phyloP scores from a whole-genome alignment of 1,140 invertebrate species.

The Maniola jurtina region DNA sequence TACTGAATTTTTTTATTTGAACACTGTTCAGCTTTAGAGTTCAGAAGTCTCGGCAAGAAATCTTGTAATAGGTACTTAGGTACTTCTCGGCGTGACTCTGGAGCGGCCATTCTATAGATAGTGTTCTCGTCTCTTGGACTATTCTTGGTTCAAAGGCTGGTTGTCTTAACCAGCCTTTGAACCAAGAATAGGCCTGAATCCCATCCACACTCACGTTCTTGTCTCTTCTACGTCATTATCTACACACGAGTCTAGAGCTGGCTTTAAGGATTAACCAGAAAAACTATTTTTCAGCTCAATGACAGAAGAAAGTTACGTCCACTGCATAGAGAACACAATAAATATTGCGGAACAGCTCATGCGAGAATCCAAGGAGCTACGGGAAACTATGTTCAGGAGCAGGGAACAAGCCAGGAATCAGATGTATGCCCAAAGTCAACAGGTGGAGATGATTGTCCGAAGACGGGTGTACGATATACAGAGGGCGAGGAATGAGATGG shows the following conservation, averaged over 20 bases:
- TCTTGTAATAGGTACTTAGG: no score
- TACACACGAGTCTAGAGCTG: not conserved
- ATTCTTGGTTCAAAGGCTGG: no score
- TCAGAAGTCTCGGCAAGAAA: no score
- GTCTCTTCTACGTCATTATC: no score
- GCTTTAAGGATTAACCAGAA: not conserved
- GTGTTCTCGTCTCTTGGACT: no score
- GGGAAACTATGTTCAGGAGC: slow-evolving; percentile 88
- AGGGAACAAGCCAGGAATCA: slow-evolving; percentile 88
- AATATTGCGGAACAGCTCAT: slow-evolving; percentile 88
- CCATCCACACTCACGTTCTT: no score
- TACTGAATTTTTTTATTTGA: no score
- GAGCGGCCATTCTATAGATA: no score
- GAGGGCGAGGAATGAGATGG: slow-evolving; percentile 89
- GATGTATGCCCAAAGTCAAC: slow-evolving; percentile 87
- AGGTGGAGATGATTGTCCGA: slow-evolving; percentile 89
- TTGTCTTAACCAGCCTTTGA: no score
- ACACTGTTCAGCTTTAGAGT: no score
- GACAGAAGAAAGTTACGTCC: slow-evolving; percentile 90
- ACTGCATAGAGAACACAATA: slow-evolving; percentile 88
- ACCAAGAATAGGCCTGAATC: no score
- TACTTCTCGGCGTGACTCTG: no score
- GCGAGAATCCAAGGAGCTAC: slow-evolving; percentile 84
- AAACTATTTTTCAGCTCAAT: slow-evolving; percentile 59
- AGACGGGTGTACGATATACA: slow-evolving; percentile 92